Percentiles rank a stretch among this genome's conserved stretches.
phyloP scores from a whole-genome alignment of 2,113 vertebrate species.

The Nipponia nippon region DNA sequence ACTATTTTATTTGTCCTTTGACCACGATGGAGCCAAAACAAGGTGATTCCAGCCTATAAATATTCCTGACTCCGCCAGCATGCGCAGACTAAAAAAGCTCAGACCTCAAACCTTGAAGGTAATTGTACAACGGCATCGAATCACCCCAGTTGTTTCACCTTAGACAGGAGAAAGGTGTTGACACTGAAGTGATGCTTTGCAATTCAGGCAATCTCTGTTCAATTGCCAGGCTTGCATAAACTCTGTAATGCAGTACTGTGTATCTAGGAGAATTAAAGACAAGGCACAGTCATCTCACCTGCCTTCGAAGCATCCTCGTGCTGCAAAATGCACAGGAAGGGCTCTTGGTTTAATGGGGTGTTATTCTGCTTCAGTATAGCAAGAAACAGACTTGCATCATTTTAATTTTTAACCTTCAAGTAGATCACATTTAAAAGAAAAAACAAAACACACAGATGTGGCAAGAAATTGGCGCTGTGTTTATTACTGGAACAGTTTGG shows the following conservation, averaged over 20 bases:
- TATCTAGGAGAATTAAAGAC: neutral
- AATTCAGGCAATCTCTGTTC: neutral
- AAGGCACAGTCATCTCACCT: neutral
- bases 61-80: neutral
- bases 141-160: neutral
- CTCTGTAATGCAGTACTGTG: neutral
- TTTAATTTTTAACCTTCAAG: neutral
- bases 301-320: neutral
- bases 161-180: neutral
- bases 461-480: neutral
- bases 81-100: neutral
- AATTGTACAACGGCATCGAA: accelerated
- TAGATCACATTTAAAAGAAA: neutral
- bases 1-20: neutral
- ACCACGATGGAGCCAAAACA: accelerated
- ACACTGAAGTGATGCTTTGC: neutral
- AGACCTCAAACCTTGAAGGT: neutral
- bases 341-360: neutral
- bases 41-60: neutral
- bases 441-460: neutral
- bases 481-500: neutral
- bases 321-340: neutral
- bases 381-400: neutral
- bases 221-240: neutral
- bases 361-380: neutral